Base-by-base conservation (phyloP, 2,113 vertebrate genomes). In the Hydropotes inermis region DNA sequence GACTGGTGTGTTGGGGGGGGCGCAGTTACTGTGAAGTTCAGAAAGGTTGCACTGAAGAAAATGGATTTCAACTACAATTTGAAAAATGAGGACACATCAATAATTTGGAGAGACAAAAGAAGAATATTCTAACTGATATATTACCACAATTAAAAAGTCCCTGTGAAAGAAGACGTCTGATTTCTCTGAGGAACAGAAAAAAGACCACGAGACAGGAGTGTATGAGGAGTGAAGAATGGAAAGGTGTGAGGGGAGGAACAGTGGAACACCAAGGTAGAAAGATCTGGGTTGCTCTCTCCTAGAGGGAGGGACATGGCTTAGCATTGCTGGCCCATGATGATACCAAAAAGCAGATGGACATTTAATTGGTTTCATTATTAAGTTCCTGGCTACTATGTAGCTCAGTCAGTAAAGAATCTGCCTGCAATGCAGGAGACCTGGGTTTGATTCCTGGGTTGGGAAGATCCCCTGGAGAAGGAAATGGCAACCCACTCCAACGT, bases 11-110 rank as follows among this genome's bases (percentile, higher is more conserved):
- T 23, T 36, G 64, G 0, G 15, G 16, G 4, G 6, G 6, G 2
- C 4, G 3, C 1, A 1, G 19, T 50, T 43, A 39, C 76, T 54
- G 6, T 8, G 17, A 27, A 45, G 33, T 83, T 84, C 27, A 67
- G 11, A 85, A 90, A 91, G 30, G 3, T 55, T 21, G 60, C 45
- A n/a, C 8, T 76, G 25, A 94, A 86, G 58, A 76, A 88, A 84
- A 79, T 95, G 54, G 84, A 55, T 54, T 83, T 91, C 79, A 64
- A 8, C 8, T 90, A 16, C 5, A 47, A 50, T 58, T 13, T 95
- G 58, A 85, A 84, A 21, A 90, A 91, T 33, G 21, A 89, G 9
- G 87, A 55, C 87, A 78, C 39, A 36, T 64, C 11, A 95, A 45
- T 82, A 78, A 67, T 45, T 45, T 64, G 61, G 74, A 60, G 28